phyloP scores from a whole-genome alignment of 2,113 vertebrate species.

The Hyperoodon ampullatus region DNA sequence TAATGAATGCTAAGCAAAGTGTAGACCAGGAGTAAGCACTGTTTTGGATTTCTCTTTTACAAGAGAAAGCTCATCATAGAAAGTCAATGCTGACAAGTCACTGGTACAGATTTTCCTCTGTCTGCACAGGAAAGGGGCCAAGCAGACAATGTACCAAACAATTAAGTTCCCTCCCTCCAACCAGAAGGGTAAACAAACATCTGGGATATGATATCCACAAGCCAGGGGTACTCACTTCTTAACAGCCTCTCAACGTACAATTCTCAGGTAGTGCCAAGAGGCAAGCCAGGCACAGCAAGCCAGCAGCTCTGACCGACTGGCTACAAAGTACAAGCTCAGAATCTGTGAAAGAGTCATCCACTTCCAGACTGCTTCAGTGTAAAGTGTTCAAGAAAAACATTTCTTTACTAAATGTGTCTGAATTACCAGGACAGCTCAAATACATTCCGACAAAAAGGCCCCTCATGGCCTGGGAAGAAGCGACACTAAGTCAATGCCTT shows the following conservation, averaged over 20 bases:
- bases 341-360: neutral
- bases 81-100: neutral
- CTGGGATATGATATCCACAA: neutral
- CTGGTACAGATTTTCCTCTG: neutral
- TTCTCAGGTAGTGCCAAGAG: neutral
- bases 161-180: neutral
- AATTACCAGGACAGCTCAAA: neutral
- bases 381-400: neutral
- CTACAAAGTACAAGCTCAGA: neutral
- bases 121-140: neutral
- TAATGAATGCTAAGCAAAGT: neutral
- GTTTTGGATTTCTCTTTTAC: neutral
- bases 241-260: neutral
- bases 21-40: neutral
- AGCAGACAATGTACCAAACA: neutral
- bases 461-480: neutral
- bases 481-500: constrained; percentile 22
- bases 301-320: neutral
- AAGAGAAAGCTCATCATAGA: neutral
- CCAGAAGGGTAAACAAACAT: neutral
- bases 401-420: neutral
- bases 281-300: neutral
- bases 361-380: neutral
- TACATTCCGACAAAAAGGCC: neutral
- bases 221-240: neutral